Conservation (phyloP, 1,140 invertebrate genomes). For the Mesaphorura yosii region DNA sequence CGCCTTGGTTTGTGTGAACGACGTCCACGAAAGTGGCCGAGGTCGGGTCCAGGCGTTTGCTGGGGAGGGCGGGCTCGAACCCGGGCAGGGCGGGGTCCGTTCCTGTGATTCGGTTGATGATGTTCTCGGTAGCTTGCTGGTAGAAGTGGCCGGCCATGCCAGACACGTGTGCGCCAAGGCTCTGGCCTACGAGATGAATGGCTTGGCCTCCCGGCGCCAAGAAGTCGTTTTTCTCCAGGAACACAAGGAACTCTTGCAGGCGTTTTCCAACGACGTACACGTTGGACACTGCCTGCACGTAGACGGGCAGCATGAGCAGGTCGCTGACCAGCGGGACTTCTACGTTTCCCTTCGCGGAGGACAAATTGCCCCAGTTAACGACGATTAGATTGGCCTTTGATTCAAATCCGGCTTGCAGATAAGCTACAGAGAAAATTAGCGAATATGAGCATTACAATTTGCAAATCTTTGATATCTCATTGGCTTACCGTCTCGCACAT, state of each 20-base stretch:
- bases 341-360: not conserved
- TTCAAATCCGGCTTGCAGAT: not conserved
- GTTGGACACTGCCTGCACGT: slow-evolving; percentile 1
- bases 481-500: too few species aligned
- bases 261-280: slow-evolving; percentile 1
- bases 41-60: slow-evolving; percentile 43
- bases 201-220: not conserved
- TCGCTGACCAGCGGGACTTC: not conserved
- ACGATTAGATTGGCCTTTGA: slow-evolving; percentile 1
- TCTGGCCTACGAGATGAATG: slow-evolving; percentile 1
- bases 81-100: slow-evolving; percentile 10
- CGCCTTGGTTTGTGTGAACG: slow-evolving; percentile 54
- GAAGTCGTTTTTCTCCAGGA: slow-evolving; percentile 3
- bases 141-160: not conserved
- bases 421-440: slow-evolving; percentile 2
- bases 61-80: slow-evolving; percentile 33
- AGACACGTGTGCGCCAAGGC: not conserved
- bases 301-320: not conserved
- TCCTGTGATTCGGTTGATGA: slow-evolving; percentile 5
- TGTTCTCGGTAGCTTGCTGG: not conserved
- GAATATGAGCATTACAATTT: too few species aligned
- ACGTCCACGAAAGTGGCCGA: slow-evolving; percentile 56
- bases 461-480: too few species aligned
- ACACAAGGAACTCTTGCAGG: slow-evolving; percentile 7
- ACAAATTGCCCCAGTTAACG: slow-evolving; percentile 14